phyloP scores from a whole-genome alignment of 2,888 invertebrate species.

The Tetragonula carbonaria region DNA sequence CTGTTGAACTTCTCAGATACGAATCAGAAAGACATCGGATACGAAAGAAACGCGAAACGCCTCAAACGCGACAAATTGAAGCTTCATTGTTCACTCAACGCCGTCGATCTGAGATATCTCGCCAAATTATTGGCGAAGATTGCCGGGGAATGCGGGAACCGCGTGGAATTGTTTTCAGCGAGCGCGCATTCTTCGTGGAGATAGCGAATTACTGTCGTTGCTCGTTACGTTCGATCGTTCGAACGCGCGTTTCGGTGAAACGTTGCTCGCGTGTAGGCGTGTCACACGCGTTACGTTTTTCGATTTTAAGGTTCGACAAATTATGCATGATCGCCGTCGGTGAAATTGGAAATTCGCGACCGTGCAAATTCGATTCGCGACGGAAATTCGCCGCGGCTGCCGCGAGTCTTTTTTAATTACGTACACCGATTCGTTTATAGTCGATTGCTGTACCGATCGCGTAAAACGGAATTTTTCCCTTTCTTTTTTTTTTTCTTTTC shows the following conservation, averaged over 20 bases:
- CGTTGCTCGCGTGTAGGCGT: conserved; percentile 1
- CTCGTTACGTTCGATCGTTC: background rate
- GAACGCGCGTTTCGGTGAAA: background rate
- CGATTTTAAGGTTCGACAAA: conserved; percentile 56
- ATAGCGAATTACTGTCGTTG: conserved; percentile 2
- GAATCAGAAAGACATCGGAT: no score
- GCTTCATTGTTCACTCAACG: conserved; percentile 1
- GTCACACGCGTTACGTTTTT: conserved; percentile 19
- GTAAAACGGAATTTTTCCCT: conserved; percentile 16
- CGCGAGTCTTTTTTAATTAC: conserved; percentile 43
- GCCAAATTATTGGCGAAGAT: conserved; percentile 18
- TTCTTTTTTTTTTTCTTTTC: background rate
- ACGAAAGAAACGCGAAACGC: background rate
- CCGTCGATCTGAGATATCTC: conserved; percentile 10
- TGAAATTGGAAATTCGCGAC: conserved; percentile 53
- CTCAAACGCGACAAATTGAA: background rate
- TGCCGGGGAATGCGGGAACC: conserved; percentile 12
- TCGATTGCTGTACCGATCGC: background rate
- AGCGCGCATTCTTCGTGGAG: conserved; percentile 8
- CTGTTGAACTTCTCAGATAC: background rate
- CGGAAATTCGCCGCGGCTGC: conserved; percentile 43
- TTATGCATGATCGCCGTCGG: conserved; percentile 48
- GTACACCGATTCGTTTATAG: no score
- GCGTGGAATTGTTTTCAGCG: conserved; percentile 36
- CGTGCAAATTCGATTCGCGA: conserved; percentile 58